Base-by-base conservation (phyloP, 2,797 vertebrate genomes). In the Steatocranus sp. region DNA sequence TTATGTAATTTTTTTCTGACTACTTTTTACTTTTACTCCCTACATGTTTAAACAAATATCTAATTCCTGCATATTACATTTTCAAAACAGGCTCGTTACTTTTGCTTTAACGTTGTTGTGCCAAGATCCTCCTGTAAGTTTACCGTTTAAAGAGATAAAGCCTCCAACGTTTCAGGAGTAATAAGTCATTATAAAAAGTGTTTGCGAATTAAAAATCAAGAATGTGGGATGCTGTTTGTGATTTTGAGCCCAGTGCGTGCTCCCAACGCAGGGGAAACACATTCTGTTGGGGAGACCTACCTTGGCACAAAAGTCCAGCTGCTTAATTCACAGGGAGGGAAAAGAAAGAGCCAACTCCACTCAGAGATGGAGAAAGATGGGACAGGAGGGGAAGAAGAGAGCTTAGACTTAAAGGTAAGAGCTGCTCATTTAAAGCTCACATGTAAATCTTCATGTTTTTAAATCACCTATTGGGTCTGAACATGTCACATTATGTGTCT, bases 141-240 rank as follows among this genome's bases (percentile, higher is more conserved):
- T 27, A 54, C 51, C 0, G 2, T 54, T 27, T 54, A 15, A 54
- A 54, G 23, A 54, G 51, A 0, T 0, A 54, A 54, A 54, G 27
- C 51, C 23, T 54, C 23, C 12, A 15, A 27, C 8, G 51, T 53
- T 27, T 53, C 23, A 25, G 51, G 23, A 27, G 51, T 53, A 53
- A 1, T 27, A 0, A 1, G 51, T 53, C 51, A 27, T 8, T 5
- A 15, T 53, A 53, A 30, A 2, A 30, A 30, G 30, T 30, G 30
- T 7, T 30, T 30, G 30, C 2, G 30, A 30, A 30, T 7, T 25
- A 14, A 50, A 50, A 20, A 20, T 50, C 2, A 20, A 51, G 49
- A 50, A 20, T 2, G 10, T 50, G n/a, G n/a, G 49, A 20, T 2
- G 9, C 51, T 15, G 12, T 2, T 15, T 54, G 51, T 0, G 53